phyloP scores from a whole-genome alignment of 2,888 invertebrate genomes.

The Tortrix viridana region DNA sequence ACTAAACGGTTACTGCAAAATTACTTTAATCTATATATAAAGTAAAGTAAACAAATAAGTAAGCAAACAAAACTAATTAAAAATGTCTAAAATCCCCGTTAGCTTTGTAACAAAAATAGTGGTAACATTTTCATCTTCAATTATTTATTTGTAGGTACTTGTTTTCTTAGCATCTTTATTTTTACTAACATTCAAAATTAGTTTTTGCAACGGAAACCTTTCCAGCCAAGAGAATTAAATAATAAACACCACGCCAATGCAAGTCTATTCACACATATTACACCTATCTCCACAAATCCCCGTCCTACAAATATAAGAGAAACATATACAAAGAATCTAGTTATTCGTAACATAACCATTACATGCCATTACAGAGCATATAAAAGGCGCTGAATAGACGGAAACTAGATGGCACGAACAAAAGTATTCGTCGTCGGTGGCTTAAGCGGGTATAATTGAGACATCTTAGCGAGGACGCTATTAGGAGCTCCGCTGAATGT shows the following conservation, averaged over 20 bases:
- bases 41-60: no score
- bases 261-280: neutral
- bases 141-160: no score
- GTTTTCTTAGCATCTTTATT: no score
- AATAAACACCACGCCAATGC: neutral
- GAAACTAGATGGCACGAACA: constrained; percentile 46
- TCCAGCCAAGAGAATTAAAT: no score
- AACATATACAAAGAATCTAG: constrained; percentile 18
- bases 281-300: constrained; percentile 2
- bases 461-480: constrained; percentile 53
- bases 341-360: constrained; percentile 30
- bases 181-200: no score
- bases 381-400: constrained; percentile 38
- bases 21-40: no score
- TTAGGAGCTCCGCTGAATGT: constrained; percentile 53
- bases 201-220: no score
- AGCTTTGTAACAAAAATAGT: no score
- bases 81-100: no score
- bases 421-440: constrained; percentile 50
- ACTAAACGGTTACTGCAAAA: no score
- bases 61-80: no score
- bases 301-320: constrained; percentile 5
- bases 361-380: constrained; percentile 30
- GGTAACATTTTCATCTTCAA: no score
- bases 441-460: constrained; percentile 57